These are phyloP conservation scores for Psilanteris sp. DNA, from an alignment of 1,140 invertebrate species.

Conservation along the genomic window DNA sequence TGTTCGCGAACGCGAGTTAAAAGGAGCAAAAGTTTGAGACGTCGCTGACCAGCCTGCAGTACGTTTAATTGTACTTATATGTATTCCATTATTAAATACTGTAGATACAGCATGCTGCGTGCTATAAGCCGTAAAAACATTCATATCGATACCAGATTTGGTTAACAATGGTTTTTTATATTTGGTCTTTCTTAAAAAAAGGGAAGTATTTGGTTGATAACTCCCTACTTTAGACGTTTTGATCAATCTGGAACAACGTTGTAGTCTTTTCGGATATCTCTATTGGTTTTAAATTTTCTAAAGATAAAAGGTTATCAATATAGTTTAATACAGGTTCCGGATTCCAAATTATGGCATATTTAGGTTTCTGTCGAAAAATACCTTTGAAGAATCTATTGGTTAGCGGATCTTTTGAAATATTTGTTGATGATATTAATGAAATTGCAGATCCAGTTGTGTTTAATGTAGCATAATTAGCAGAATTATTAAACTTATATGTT, in stretches of 20 bases:
- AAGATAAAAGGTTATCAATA: background rate
- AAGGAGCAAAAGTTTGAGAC: too few species aligned
- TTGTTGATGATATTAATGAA: background rate
- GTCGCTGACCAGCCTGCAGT: too few species aligned
- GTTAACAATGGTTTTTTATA: too few species aligned
- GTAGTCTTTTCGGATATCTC: too few species aligned
- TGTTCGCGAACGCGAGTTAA: too few species aligned
- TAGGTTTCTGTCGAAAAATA: background rate
- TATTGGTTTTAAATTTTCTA: background rate
- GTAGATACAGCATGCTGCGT: too few species aligned
- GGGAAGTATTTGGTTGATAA: slow-evolving; percentile 15
- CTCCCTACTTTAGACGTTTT: slow-evolving; percentile 19
- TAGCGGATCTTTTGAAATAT: too few species aligned
- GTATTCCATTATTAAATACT: too few species aligned
- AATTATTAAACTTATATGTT: slow-evolving; percentile 6
- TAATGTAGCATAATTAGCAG: slow-evolving; percentile 11
- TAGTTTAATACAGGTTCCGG: too few species aligned
- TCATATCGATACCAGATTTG: too few species aligned
- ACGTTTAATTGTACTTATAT: too few species aligned
- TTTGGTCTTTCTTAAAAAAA: slow-evolving; percentile 15
- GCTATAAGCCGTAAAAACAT: too few species aligned
- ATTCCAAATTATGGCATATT: slow-evolving; percentile 2
- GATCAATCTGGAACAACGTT: slow-evolving; percentile 7
- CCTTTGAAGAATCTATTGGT: slow-evolving; percentile 4
- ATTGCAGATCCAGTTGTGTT: slow-evolving; percentile 21